phyloP scores from a whole-genome alignment of 2,797 vertebrate species.

The Sebastes steindachneri region DNA sequence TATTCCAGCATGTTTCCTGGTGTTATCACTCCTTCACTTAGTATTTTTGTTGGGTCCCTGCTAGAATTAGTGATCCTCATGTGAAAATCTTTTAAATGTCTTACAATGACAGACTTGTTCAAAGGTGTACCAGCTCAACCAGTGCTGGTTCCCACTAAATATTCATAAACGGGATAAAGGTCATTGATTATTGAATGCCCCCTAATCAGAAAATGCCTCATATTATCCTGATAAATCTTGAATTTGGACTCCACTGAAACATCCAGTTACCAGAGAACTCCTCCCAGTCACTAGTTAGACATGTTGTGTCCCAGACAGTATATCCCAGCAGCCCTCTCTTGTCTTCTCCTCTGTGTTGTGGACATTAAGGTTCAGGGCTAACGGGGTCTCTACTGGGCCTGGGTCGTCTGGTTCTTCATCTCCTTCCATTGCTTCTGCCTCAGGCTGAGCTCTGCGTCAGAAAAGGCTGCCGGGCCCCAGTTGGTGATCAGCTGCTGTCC shows the following conservation, averaged over 20 bases:
- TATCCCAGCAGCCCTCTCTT: neutral
- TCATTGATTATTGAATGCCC: conserved; percentile 10
- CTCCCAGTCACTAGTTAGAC: neutral
- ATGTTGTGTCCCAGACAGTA: neutral
- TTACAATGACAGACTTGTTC: neutral
- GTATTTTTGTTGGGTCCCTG: neutral
- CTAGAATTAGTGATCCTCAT: neutral
- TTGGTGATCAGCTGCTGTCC: conserved; percentile 90
- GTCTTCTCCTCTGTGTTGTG: neutral
- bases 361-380: neutral
- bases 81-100: neutral
- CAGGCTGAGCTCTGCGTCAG: conserved; percentile 89
- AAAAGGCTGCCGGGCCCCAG: conserved; percentile 95
- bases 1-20: neutral
- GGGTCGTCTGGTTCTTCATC: conserved; percentile 82
- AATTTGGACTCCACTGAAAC: neutral
- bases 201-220: neutral
- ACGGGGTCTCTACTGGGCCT: conserved; percentile 70
- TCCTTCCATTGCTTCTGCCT: conserved; percentile 93
- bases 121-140: neutral
- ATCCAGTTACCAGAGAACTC: neutral
- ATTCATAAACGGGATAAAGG: neutral
- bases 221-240: neutral
- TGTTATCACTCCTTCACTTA: neutral
- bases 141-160: neutral